Evolutionary conservation across 2,113 vertebrate species (phyloP).

Genomic region (Nycticorax nycticorax): DNA sequence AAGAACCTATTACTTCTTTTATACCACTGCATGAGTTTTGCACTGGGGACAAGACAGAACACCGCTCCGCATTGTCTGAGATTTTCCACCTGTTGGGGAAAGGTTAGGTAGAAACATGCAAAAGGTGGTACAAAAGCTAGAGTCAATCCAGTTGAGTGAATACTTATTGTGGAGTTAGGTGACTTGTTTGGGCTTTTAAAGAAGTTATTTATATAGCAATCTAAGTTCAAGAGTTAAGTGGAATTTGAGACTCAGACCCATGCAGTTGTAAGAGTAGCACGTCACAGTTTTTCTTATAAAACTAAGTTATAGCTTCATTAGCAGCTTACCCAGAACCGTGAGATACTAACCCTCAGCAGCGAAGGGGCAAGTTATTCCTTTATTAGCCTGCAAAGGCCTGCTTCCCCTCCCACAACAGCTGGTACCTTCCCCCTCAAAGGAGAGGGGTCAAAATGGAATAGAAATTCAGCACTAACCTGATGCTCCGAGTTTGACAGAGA

Average conservation of each 20-base stretch:
- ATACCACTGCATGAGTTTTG: not conserved
- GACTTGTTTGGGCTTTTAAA: not conserved
- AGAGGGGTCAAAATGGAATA: not conserved
- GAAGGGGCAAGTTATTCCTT: not conserved
- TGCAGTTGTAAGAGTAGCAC: not conserved
- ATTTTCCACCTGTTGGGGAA: not conserved
- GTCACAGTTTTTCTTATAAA: not conserved
- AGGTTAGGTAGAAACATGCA: not conserved
- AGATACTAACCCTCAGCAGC: not conserved
- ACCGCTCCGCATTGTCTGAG: not conserved
- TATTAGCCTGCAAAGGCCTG: not conserved
- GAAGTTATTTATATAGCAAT: not conserved
- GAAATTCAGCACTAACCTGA: conserved; percentile 4
- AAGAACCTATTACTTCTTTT: not conserved
- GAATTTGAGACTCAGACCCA: not conserved
- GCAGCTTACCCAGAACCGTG: not conserved
- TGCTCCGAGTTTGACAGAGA: not conserved
- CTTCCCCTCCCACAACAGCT: not conserved
- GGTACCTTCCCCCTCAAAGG: not conserved
- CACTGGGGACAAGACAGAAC: not conserved
- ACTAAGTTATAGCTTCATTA: not conserved
- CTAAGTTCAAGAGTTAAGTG: not conserved
- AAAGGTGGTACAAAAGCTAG: not conserved
- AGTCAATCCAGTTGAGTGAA: not conserved
- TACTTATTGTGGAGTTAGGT: not conserved